phyloP scores from a whole-genome alignment of 2,113 vertebrate species.

The Protobothrops mucrosquamatus region DNA sequence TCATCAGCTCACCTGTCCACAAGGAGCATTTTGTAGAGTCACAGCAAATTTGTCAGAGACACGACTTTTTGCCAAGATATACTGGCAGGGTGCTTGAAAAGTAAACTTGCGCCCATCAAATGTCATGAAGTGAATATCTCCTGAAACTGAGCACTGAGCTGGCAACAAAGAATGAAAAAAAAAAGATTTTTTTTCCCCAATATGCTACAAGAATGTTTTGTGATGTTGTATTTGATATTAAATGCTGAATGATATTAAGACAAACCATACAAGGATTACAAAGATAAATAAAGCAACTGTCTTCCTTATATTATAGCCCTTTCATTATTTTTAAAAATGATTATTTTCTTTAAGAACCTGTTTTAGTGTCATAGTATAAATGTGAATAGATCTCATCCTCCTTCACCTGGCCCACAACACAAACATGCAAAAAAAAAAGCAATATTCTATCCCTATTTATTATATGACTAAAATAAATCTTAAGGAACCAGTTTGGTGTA shows the following conservation, averaged over 20 bases:
- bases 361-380: neutral
- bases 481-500: neutral
- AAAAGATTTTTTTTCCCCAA: neutral
- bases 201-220: fast-evolving
- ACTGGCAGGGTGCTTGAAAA: constrained; percentile 89
- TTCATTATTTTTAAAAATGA: neutral
- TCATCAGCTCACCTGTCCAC: constrained; percentile 80
- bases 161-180: constrained; percentile 12
- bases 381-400: neutral
- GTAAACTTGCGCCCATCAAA: constrained; percentile 90
- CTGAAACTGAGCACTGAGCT: constrained; percentile 94
- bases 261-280: neutral
- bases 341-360: neutral
- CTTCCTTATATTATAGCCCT: neutral
- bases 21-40: constrained; percentile 86
- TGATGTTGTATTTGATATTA: fast-evolving
- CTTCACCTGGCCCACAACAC: neutral
- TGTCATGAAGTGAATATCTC: constrained; percentile 88
- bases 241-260: neutral
- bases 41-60: constrained; percentile 82
- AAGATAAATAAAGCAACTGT: neutral
- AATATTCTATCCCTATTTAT: neutral
- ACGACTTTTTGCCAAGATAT: constrained; percentile 89
- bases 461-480: neutral
- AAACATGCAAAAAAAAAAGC: neutral